Percentiles rank a stretch among this genome's conserved stretches.
phyloP scores from a whole-genome alignment of 2,113 vertebrate species.

The Marmota monax region DNA sequence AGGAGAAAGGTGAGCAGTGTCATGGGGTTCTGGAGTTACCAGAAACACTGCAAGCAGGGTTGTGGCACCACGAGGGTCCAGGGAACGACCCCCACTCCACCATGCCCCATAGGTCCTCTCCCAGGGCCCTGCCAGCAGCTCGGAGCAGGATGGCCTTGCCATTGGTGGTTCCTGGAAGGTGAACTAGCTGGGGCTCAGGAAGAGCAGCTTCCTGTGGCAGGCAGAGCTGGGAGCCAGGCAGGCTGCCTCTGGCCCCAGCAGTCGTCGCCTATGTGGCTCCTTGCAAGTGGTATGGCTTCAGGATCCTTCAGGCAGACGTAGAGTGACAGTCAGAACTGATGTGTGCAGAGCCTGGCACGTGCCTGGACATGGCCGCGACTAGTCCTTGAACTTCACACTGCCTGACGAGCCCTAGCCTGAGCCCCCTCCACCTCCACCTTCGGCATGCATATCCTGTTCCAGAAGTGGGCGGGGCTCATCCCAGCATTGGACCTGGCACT shows the following conservation, averaged over 20 bases:
- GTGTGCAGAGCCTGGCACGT: fast-evolving
- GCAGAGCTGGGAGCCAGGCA: not conserved
- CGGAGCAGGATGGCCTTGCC: fast-evolving
- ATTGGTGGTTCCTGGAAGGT: not conserved
- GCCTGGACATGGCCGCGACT: not conserved
- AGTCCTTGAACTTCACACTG: not conserved
- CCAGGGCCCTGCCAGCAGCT: fast-evolving
- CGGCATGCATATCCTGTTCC: not conserved
- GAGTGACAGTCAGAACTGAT: not conserved
- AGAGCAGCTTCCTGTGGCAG: not conserved
- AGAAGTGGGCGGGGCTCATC: not conserved
- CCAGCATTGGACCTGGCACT: fast-evolving
- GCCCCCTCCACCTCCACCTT: no score
- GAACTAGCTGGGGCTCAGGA: not conserved
- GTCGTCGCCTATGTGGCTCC: not conserved
- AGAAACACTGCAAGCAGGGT: not conserved
- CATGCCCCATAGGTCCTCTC: fast-evolving
- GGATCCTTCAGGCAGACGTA: no score
- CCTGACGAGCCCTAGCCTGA: not conserved
- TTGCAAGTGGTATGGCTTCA: not conserved
- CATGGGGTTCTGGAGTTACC: not conserved
- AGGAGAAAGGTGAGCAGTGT: conserved; percentile 92
- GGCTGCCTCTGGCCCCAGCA: not conserved
- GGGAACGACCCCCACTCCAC: not conserved
- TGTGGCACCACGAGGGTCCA: not conserved